Evolutionary conservation across 2,888 invertebrate genomes (phyloP), one percentile per base, ranked within the genome.

Genomic region (Papilio demoleus): DNA sequence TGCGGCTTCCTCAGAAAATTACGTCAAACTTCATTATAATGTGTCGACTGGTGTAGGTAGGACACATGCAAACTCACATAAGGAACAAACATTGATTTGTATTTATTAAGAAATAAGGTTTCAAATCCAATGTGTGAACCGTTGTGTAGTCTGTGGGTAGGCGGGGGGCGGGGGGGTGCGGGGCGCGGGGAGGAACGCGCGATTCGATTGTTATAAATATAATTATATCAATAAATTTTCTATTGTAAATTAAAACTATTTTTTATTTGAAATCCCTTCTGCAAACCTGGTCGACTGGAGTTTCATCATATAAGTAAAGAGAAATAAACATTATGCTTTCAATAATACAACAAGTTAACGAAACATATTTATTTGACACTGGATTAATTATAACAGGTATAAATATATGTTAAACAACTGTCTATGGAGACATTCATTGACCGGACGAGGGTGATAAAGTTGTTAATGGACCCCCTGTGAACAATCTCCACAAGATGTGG

Each of bases 151-250:
- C 56, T 65, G 71, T 1, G 42, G 17, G 24, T 8, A 8, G 36
- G 31, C n/a, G 9, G 24, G 1, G 9, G 11, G 19, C 11, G 24
- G 24, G 77, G 79, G 76, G 76, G 72, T 76, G 74, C 76, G 74
- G 74, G 36, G 65, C 78, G 65, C 76, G 59, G 75, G 74, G 75
- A 74, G 68, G 65, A 74, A 77, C 77, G 81, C 77, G 75, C 77
- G 75, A 81, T 86, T 84, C 79, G 82, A 86, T 90, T 91, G 91
- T 92, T 92, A 89, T 86, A 85, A 86, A 87, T 64, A 64, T 86
- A 82, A 86, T 83, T 81, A 90, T 90, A 91, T 91, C 89, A 92
- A 90, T 92, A 92, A 86, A 88, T 89, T 89, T 91, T 92, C 88
- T 90, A 90, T 88, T 85, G 82, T 88, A 89, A 87, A 85, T 77